These are phyloP conservation scores for Busseola fusca DNA, from an alignment of 2,888 invertebrate genomes.

Conservation along the genomic window DNA sequence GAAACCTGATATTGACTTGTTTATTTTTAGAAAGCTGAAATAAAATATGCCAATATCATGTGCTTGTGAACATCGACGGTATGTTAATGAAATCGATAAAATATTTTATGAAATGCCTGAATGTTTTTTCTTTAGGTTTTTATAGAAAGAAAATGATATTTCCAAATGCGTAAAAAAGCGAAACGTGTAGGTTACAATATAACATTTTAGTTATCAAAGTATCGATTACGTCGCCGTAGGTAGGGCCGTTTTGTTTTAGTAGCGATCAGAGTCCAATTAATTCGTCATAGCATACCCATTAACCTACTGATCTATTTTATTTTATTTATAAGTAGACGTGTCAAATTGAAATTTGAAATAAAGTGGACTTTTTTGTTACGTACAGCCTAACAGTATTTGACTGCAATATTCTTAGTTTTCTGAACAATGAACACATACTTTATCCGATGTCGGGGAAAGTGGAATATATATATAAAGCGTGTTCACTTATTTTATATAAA, in stretches of 20 bases:
- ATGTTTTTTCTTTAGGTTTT: background rate
- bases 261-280: constrained; percentile 18
- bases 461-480: background rate
- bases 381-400: background rate
- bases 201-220: background rate
- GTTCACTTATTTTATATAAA: background rate
- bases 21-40: constrained; percentile 41
- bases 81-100: background rate
- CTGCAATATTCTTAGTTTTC: constrained; percentile 4
- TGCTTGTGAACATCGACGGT: constrained; percentile 11
- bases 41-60: constrained; percentile 19
- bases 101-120: background rate
- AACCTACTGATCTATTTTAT: constrained; percentile 31
- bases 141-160: background rate
- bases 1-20: constrained; percentile 47
- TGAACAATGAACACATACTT: background rate
- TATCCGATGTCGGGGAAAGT: constrained; percentile 3
- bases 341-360: constrained; percentile 9
- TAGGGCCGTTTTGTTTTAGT: background rate
- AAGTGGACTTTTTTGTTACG: constrained; percentile 6
- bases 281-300: constrained; percentile 15
- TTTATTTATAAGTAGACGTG: background rate
- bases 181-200: background rate
- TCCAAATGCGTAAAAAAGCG: background rate
- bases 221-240: background rate